These are phyloP conservation scores for Ophion ventricosus DNA, from an alignment of 2,888 invertebrate species.

Conservation along the genomic window DNA sequence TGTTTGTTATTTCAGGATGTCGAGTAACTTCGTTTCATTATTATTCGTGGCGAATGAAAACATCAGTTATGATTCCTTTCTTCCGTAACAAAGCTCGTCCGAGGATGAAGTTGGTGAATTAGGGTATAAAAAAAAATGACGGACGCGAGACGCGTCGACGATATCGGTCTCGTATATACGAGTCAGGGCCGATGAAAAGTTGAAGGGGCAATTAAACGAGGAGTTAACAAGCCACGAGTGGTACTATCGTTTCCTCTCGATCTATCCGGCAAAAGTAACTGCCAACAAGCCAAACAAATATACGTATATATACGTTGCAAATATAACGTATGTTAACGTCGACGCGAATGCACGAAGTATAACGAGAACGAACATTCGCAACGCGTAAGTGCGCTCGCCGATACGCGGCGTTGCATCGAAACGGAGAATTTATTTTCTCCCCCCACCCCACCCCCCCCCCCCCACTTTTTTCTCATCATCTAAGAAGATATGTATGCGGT, in stretches of 20 bases:
- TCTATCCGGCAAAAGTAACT: constrained; percentile 77
- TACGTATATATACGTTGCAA: constrained; percentile 27
- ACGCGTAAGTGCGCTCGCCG: constrained; percentile 55
- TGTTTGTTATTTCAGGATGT: too few species aligned
- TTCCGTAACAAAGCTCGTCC: neutral
- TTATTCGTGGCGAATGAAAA: too few species aligned
- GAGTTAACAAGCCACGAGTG: constrained; percentile 78
- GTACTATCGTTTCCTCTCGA: constrained; percentile 82
- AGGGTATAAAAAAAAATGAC: constrained; percentile 50
- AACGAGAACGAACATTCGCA: constrained; percentile 51
- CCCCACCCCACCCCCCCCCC: neutral
- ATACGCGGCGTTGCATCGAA: constrained; percentile 53
- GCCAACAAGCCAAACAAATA: constrained; percentile 74
- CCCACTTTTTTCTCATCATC: constrained; percentile 1
- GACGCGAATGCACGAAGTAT: neutral
- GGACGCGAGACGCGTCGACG: constrained; percentile 66
- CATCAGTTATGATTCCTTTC: neutral
- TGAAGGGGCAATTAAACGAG: constrained; percentile 80
- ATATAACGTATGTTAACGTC: neutral
- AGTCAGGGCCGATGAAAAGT: constrained; percentile 77
- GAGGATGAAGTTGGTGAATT: constrained; percentile 9
- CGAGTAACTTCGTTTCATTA: too few species aligned
- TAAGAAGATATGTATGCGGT: constrained; percentile 29
- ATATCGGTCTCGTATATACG: constrained; percentile 73
- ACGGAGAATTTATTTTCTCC: constrained; percentile 23